Evolutionary conservation across 2,888 invertebrate genomes (phyloP).

Genomic region (Microctonus brassicae): DNA sequence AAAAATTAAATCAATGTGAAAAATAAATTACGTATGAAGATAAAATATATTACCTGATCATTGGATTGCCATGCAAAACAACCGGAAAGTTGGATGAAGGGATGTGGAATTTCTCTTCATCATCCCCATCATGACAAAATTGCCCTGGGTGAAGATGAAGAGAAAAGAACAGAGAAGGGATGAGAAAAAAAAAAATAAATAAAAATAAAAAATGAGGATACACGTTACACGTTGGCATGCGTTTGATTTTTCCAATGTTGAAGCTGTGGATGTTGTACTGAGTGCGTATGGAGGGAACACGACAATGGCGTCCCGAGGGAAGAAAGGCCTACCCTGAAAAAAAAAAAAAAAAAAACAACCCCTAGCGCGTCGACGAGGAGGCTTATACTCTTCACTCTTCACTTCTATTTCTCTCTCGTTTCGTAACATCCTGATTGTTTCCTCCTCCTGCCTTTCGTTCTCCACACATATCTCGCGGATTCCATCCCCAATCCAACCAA

Average conservation of each 20-base stretch:
- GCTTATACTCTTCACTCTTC: constrained; percentile 34
- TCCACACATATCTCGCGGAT: constrained; percentile 45
- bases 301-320: constrained; percentile 67
- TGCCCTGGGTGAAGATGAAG: background rate
- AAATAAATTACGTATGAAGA: background rate
- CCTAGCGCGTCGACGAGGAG: constrained; percentile 43
- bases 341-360: constrained; percentile 41
- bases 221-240: constrained; percentile 58
- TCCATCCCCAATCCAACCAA: constrained; percentile 6
- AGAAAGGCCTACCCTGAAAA: constrained; percentile 60
- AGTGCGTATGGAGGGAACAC: constrained; percentile 55
- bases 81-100: background rate
- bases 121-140: background rate
- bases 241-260: constrained; percentile 64
- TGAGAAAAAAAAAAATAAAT: constrained; percentile 10
- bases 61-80: background rate
- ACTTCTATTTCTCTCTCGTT: constrained; percentile 41
- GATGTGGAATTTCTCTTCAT: background rate
- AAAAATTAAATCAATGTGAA: background rate
- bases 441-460: constrained; percentile 57
- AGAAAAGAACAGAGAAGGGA: background rate
- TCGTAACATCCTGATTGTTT: constrained; percentile 63
- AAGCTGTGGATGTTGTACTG: constrained; percentile 57
- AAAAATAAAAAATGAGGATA: constrained; percentile 36
- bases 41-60: background rate